Evolutionary conservation across 2,797 vertebrate genomes (phyloP).

Genomic region (Choloepus didactylus): DNA sequence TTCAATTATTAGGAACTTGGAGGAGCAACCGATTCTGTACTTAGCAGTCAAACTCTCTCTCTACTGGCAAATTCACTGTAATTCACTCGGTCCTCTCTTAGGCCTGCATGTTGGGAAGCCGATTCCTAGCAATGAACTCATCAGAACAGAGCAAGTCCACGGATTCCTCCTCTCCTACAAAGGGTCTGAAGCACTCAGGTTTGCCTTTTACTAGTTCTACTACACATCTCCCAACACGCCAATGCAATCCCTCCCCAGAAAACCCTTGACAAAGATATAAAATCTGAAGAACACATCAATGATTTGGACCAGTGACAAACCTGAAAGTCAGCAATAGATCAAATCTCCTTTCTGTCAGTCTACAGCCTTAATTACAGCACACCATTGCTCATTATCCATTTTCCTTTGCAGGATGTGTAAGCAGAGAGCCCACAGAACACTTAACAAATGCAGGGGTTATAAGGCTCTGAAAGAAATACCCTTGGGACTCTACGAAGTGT

Average conservation of each 20-base stretch:
- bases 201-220: background rate
- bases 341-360: slow-evolving; percentile 30
- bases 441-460: background rate
- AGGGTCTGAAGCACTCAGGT: background rate
- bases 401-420: slow-evolving; percentile 49
- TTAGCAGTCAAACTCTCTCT: background rate
- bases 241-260: background rate
- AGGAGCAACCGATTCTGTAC: background rate
- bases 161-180: background rate
- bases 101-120: background rate
- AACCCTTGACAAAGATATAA: slow-evolving; percentile 54
- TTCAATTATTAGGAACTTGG: background rate
- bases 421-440: background rate
- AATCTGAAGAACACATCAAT: slow-evolving; percentile 21
- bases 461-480: background rate
- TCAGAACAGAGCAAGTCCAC: background rate
- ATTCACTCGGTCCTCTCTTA: background rate
- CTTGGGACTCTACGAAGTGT: slow-evolving; percentile 23
- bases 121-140: background rate
- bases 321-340: slow-evolving; percentile 49
- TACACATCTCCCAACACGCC: background rate
- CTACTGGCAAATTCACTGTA: background rate
- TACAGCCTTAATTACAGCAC: slow-evolving; percentile 58
- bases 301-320: background rate
- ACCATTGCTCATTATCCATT: slow-evolving; percentile 53